Conservation (phyloP, 1,140 invertebrate genomes). For the Cardiocondyla obscurior region DNA sequence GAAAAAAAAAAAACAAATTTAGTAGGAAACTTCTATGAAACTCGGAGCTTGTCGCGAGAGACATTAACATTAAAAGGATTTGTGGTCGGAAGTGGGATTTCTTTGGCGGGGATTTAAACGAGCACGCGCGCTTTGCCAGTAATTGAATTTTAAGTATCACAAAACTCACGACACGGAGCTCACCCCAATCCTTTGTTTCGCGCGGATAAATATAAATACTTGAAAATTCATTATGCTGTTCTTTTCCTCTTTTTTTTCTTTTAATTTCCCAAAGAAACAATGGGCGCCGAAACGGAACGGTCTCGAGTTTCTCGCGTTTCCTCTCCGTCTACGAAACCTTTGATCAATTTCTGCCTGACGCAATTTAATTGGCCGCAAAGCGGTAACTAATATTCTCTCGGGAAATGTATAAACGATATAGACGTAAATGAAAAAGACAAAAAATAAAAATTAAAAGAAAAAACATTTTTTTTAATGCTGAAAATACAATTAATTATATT, state of each 20-base stretch:
- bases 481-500: neutral
- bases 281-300: neutral
- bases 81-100: constrained; percentile 19
- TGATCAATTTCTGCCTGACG: constrained; percentile 6
- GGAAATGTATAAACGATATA: neutral
- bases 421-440: neutral
- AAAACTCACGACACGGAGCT: constrained; percentile 32
- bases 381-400: neutral
- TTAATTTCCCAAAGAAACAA: neutral
- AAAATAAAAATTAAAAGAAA: neutral
- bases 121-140: constrained; percentile 19
- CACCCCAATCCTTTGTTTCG: constrained; percentile 13
- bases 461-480: too few species aligned
- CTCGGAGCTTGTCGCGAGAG: constrained; percentile 5
- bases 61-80: constrained; percentile 42
- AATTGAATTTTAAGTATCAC: constrained; percentile 48
- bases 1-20: constrained; percentile 16
- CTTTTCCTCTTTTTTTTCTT: too few species aligned
- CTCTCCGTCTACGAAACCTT: neutral
- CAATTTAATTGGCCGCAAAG: constrained; percentile 5
- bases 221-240: constrained; percentile 3
- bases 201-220: constrained; percentile 33
- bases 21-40: constrained; percentile 10
- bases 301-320: neutral
- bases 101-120: constrained; percentile 25